These are phyloP conservation scores for Fragum whitleyi DNA, from an alignment of 2,888 invertebrate species.

Conservation along the genomic window DNA sequence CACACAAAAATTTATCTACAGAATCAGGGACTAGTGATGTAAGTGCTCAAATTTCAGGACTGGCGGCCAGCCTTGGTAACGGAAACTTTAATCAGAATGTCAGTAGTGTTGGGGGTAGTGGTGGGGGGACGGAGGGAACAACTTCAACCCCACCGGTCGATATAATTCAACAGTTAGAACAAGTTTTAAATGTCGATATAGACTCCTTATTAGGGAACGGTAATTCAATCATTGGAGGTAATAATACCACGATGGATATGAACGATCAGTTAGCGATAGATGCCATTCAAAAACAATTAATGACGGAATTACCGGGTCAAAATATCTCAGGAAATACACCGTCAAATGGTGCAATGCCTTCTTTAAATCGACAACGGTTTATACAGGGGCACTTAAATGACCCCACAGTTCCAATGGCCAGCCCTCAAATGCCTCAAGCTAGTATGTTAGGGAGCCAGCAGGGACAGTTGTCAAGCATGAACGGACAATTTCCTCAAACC, in stretches of 20 bases:
- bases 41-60: slow-evolving; percentile 38
- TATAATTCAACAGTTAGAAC: slow-evolving; percentile 77
- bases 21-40: slow-evolving; percentile 30
- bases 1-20: slow-evolving; percentile 2
- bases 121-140: not conserved
- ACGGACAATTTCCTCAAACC: slow-evolving; percentile 86
- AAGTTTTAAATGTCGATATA: slow-evolving; percentile 75
- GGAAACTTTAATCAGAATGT: slow-evolving; percentile 2
- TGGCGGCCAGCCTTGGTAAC: not conserved
- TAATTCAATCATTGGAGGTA: slow-evolving; percentile 63
- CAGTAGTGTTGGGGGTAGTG: not conserved
- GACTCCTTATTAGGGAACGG: slow-evolving; percentile 69
- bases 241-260: slow-evolving; percentile 86
- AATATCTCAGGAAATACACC: slow-evolving; percentile 14
- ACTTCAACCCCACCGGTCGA: slow-evolving; percentile 30
- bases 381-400: slow-evolving; percentile 32
- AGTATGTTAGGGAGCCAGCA: slow-evolving; percentile 43
- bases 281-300: slow-evolving; percentile 95
- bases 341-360: slow-evolving; percentile 22
- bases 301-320: slow-evolving; percentile 87
- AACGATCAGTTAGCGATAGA: slow-evolving; percentile 93
- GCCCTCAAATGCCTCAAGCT: slow-evolving; percentile 36
- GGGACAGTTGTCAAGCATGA: slow-evolving; percentile 62
- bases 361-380: slow-evolving; percentile 42
- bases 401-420: slow-evolving; percentile 17